Evolutionary conservation across 2,888 invertebrate genomes (phyloP), one percentile per base, ranked within the genome.

Genomic region (Caenorhabditis becei): DNA sequence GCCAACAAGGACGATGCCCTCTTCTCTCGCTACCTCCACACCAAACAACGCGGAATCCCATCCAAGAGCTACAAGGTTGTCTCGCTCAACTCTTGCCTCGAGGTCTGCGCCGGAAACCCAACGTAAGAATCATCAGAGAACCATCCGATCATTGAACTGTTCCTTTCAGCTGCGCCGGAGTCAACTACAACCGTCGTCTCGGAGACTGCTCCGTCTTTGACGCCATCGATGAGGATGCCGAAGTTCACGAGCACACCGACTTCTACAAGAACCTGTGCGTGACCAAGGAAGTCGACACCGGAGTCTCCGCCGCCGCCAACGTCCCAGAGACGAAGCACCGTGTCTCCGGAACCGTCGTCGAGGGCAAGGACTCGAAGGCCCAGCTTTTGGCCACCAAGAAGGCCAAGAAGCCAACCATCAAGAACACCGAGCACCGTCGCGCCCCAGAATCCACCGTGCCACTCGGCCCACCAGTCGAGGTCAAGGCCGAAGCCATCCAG

Each of bases 251-350:
- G 59, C 84, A 89, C 79, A 82, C 88, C 54, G 91, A 91, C 83
- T 91, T 90, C 86, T 91, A 91, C 87, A 87, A 86, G 80, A 91
- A 89, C 67, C 86, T 89, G 56, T 91, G 91, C 77, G 87, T 86
- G 11, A 89, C 87, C 70, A 90, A 90, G 75, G 89, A 89, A 77
- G 80, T 85, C 44, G 89, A 89, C 71, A 85, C 84, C 26, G 89
- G 88, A 24, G 83, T 83, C 47, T 86, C 86, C 28, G 85, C 89
- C 20, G 90, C 90, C 51, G 87, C 88, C 65, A 90, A 90, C 71
- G 89, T 90, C 26, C 90, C 90, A 44, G 83, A 83, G 44, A 71
- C 81, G n/a, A 82, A 81, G 24, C 84, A 84, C 70, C 80, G 82
- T 37, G 80, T 82, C 18, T 79, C 81, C 47, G 86, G 85, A 56